These are phyloP conservation scores for Phrynocephalus guinanensis DNA, from an alignment of 2,797 vertebrate species.

Conservation along the genomic window DNA sequence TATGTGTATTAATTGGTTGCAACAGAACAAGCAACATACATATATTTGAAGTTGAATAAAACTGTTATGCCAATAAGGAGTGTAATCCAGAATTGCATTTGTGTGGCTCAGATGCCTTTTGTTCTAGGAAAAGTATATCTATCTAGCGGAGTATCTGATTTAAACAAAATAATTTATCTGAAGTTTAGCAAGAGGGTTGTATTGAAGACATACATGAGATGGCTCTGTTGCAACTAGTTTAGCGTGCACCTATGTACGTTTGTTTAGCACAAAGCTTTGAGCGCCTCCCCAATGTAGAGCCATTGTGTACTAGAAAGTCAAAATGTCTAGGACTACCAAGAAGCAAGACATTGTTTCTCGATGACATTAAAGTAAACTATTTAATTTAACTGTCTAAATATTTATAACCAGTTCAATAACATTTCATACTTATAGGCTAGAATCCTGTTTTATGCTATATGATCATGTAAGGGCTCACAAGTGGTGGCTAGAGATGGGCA, in stretches of 20 bases:
- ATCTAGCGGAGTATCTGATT: background rate
- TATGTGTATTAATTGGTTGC: background rate
- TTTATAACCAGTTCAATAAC: background rate
- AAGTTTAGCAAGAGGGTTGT: background rate
- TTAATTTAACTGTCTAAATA: background rate
- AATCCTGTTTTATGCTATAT: too few species aligned
- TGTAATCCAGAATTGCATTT: background rate
- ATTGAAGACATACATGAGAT: background rate
- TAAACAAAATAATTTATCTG: background rate
- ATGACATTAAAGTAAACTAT: background rate
- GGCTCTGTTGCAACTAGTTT: too few species aligned
- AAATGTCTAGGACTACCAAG: background rate
- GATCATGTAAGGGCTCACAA: too few species aligned
- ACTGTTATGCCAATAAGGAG: background rate
- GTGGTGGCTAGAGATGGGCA: too few species aligned
- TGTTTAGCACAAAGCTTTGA: background rate
- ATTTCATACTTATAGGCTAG: too few species aligned
- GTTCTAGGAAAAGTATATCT: background rate
- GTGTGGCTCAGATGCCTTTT: background rate
- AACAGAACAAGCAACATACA: conserved; percentile 3
- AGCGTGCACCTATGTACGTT: too few species aligned
- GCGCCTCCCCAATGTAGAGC: too few species aligned
- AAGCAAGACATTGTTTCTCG: background rate
- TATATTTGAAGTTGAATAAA: background rate
- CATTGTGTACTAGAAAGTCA: too few species aligned